Evolutionary conservation across 1,140 invertebrate genomes (phyloP).

Genomic region (Eurosta solidaginis): DNA sequence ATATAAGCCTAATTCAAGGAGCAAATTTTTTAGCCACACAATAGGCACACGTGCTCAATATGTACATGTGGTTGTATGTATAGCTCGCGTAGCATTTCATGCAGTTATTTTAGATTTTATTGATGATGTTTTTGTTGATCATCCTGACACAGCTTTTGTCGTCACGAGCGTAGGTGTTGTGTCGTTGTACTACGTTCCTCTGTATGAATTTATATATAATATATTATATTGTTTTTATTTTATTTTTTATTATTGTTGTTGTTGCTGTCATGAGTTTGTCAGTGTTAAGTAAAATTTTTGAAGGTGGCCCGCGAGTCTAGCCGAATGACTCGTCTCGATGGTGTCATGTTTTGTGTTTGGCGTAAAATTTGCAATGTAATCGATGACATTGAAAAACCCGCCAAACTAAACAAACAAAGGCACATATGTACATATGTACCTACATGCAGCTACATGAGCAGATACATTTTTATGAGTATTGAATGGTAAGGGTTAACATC

Average conservation of each 20-base stretch:
- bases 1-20: no score
- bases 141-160: constrained; percentile 25
- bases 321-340: constrained; percentile 1
- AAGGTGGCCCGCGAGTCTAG: constrained; percentile 30
- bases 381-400: not conserved
- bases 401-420: no score
- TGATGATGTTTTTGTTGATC: not conserved
- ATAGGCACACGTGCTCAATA: not conserved
- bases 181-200: no score
- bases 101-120: constrained; percentile 12
- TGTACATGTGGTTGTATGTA: not conserved
- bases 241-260: not conserved
- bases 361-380: constrained; percentile 21
- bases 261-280: constrained; percentile 37
- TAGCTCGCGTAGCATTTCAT: constrained; percentile 1
- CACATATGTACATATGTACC: not conserved
- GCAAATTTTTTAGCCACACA: no score
- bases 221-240: not conserved
- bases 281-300: constrained; percentile 39
- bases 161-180: not conserved
- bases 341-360: not conserved
- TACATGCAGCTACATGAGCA: not conserved
- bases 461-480: not conserved
- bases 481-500: no score
- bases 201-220: not conserved